phyloP scores from a whole-genome alignment of 2,113 vertebrate genomes.

The Azemiops feae region DNA sequence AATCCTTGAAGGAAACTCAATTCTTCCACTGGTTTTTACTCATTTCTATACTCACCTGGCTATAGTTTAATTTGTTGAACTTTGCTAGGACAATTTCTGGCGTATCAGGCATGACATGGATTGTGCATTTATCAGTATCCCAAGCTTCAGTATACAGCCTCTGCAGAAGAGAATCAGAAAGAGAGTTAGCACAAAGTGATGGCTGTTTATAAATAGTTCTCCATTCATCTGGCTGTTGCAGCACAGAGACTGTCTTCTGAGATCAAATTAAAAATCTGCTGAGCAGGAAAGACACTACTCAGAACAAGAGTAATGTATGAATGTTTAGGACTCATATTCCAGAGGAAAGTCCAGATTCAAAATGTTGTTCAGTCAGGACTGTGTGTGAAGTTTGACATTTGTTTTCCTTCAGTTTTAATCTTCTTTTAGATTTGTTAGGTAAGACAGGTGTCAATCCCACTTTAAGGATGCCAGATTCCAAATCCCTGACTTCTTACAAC shows the following conservation, averaged over 20 bases:
- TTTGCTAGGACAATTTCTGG: constrained; percentile 70
- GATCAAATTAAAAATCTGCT: neutral
- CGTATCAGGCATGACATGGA: constrained; percentile 73
- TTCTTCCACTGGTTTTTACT: neutral
- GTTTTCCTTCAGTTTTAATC: neutral
- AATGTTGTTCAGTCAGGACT: neutral
- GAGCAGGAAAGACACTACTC: neutral
- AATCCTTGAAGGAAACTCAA: neutral
- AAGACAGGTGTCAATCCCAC: neutral
- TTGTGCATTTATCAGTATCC: constrained; percentile 69
- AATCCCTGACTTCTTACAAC: neutral
- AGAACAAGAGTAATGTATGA: neutral
- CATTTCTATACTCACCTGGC: constrained; percentile 53
- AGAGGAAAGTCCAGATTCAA: neutral
- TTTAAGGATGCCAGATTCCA: neutral
- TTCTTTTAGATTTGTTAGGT: neutral
- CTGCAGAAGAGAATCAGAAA: constrained; percentile 38
- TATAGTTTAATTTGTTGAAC: constrained; percentile 67
- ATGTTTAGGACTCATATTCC: neutral
- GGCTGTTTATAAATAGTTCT: neutral
- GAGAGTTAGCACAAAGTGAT: neutral
- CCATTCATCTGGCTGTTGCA: neutral
- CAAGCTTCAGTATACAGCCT: constrained; percentile 68
- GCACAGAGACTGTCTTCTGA: neutral
- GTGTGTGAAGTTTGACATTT: neutral